Base-by-base conservation (phyloP, 1,140 invertebrate genomes). In the Prorops nasuta region DNA sequence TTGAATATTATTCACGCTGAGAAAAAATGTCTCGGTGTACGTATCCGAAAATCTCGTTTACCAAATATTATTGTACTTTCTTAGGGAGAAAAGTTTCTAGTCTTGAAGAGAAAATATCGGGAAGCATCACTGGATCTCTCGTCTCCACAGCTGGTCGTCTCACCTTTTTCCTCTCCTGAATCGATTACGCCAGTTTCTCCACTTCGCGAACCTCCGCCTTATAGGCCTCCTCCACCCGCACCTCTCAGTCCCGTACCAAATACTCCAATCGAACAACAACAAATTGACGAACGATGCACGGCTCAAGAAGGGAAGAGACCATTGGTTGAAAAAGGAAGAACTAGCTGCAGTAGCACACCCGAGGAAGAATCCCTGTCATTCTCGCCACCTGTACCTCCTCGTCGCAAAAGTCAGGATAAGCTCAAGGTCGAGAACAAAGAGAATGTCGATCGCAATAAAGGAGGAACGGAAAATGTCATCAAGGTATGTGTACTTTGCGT, bases 51-150 rank as follows among this genome's bases (percentile, higher is more conserved):
- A n/a, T n/a, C n/a, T n/a, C n/a, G n/a, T n/a, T n/a, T n/a, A n/a
- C n/a, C n/a, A n/a, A n/a, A n/a, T n/a, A n/a, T n/a, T n/a, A n/a
- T n/a, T n/a, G n/a, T n/a, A 28, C 4, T 28, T 28, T 28, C 10
- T 28, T 54, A 83, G 74, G 88, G 88, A 49, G 89, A 91, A 64
- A 94, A 94, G 71, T 91, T 86, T 76, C 72, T 95, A 34, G 86
- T 91, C 34, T 74, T 95, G 7, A 90, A 91, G 71, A 86, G 85
- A 66, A 89, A 87, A 66, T 92, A 86, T 58, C 70, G 80, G 60
- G 65, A 61, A 65, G 77, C 54, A 77, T 79, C 53, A 60, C 69
- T 66, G 56, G 77, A 67, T 16, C 42, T 72, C 7, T 58, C 66
- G 1, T 43, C 68, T 8, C 57, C 65, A 41, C 67, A 66, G 2